Conservation (phyloP, 2,888 invertebrate species). For the Dastarcus helophoroides region DNA sequence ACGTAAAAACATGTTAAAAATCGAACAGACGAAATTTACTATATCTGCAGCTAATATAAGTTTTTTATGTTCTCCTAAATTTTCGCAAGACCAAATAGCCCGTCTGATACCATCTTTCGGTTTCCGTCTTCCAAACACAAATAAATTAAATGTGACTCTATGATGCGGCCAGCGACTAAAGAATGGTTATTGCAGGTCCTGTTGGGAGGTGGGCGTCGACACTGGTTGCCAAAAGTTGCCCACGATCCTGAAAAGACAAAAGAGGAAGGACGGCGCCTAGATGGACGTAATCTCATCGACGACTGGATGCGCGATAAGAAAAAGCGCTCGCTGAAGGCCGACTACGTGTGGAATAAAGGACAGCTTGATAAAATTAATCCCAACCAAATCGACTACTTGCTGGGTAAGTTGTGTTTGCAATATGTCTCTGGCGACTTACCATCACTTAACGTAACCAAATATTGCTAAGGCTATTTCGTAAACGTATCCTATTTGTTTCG, state of each 20-base stretch:
- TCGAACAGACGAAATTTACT: no score
- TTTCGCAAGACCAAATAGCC: no score
- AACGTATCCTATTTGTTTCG: no score
- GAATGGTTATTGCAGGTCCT: slow-evolving; percentile 55
- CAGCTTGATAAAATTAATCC: slow-evolving; percentile 60
- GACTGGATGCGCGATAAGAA: slow-evolving; percentile 70
- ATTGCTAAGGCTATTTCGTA: no score
- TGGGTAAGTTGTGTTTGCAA: slow-evolving; percentile 45
- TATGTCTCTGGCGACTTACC: background rate
- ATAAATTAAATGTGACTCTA: no score
- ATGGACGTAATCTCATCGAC: slow-evolving; percentile 67
- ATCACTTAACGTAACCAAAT: no score
- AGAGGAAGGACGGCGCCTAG: slow-evolving; percentile 59
- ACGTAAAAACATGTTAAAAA: no score
- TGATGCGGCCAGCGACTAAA: no score
- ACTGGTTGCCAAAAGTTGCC: slow-evolving; percentile 62
- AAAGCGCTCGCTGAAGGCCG: slow-evolving; percentile 50
- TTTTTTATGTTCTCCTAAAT: no score
- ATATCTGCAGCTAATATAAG: no score
- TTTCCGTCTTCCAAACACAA: no score
- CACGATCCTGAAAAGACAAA: slow-evolving; percentile 57
- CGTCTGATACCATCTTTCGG: no score
- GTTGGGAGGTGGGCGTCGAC: slow-evolving; percentile 65
- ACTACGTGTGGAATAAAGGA: slow-evolving; percentile 63
- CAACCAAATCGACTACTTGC: slow-evolving; percentile 57